Percentiles rank a stretch among this genome's conserved stretches.
Evolutionary conservation across 2,888 invertebrate genomes (phyloP).

Genomic region (Aporophyla nigra): DNA sequence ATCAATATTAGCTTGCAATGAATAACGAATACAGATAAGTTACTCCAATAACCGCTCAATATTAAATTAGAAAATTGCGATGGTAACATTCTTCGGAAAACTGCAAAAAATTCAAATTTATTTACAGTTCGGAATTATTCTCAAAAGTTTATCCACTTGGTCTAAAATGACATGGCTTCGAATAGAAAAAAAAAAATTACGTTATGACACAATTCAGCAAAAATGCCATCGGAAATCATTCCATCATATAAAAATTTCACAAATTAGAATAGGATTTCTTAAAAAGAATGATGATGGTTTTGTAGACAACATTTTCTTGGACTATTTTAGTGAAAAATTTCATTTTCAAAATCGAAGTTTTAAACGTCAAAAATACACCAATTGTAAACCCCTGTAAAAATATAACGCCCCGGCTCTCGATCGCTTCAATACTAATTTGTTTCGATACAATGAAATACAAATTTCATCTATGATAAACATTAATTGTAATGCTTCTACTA

Average conservation of each 20-base stretch:
- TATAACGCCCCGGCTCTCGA: constrained; percentile 55
- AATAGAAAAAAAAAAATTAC: neutral
- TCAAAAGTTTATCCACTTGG: neutral
- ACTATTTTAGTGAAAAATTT: neutral
- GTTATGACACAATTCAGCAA: neutral
- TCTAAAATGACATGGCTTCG: neutral
- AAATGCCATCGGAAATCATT: neutral
- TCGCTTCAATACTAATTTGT: constrained; percentile 66
- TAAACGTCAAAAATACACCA: neutral
- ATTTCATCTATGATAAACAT: constrained; percentile 49
- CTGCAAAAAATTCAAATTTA: neutral
- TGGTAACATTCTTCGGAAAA: neutral
- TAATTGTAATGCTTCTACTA: constrained; percentile 49
- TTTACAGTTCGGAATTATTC: constrained; percentile 8
- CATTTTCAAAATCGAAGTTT: neutral
- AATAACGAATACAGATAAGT: neutral
- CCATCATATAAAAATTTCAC: constrained; percentile 1
- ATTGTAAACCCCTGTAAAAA: constrained; percentile 40
- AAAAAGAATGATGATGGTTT: constrained; percentile 3
- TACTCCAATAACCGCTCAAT: neutral
- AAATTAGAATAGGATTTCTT: constrained; percentile 22
- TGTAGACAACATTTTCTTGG: neutral
- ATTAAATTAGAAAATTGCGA: neutral
- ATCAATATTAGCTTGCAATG: neutral
- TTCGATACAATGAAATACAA: constrained; percentile 49